phyloP scores from a whole-genome alignment of 2,797 vertebrate species.

The Xerus rutilus region DNA sequence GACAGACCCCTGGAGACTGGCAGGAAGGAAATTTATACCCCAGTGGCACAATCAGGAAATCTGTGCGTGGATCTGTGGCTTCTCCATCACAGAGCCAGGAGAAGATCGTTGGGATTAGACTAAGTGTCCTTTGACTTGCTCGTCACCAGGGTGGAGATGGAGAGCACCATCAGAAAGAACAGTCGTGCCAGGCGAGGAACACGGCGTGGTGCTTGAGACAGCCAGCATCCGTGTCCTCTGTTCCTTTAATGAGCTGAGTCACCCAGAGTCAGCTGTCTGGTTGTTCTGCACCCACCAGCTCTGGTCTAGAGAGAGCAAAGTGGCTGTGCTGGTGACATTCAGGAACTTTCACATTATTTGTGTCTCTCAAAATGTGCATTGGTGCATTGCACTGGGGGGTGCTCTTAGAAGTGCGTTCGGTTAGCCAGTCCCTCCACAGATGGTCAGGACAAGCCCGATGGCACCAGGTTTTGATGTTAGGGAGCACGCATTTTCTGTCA shows the following conservation, averaged over 20 bases:
- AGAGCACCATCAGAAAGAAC: neutral
- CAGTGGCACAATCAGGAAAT: accelerated
- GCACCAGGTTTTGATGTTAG: neutral
- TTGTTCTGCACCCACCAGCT: neutral
- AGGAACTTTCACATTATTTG: too few relatives aligned
- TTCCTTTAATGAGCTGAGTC: neutral
- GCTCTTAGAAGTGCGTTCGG: neutral
- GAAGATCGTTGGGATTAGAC: neutral
- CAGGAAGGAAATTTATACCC: neutral
- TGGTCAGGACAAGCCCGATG: neutral
- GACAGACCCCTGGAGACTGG: too few relatives aligned
- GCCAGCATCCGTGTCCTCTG: neutral
- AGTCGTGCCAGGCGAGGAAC: neutral
- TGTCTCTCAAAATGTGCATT: neutral
- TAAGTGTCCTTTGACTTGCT: neutral
- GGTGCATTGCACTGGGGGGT: neutral
- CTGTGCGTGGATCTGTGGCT: neutral
- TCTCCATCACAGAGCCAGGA: neutral
- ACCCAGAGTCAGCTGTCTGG: neutral
- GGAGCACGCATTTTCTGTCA: neutral
- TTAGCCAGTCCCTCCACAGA: neutral
- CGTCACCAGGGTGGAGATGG: neutral
- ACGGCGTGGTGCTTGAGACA: neutral
- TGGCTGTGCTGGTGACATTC: accelerated
- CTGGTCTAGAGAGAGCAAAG: neutral